Percentiles rank a stretch among this genome's conserved stretches.
These are phyloP conservation scores for Megaceryle torquata DNA, from an alignment of 2,113 vertebrate genomes.

Conservation along the genomic window DNA sequence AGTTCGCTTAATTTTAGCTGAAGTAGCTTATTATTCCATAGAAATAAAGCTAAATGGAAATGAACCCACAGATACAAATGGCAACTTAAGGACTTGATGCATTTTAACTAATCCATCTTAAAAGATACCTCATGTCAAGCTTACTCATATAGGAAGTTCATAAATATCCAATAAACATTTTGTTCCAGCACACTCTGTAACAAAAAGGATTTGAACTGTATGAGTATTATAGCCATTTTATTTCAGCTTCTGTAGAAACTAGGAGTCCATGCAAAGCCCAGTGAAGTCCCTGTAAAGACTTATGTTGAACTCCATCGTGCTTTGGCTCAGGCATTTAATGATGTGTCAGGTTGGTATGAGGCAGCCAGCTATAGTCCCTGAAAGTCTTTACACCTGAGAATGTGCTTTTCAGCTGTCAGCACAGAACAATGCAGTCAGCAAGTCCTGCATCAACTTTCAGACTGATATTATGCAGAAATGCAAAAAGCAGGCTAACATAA, in stretches of 20 bases:
- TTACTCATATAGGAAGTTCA: not conserved
- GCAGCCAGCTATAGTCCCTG: not conserved
- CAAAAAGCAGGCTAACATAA: not conserved
- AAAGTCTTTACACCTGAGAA: conserved; percentile 15
- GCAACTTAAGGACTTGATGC: not conserved
- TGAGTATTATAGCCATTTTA: not conserved
- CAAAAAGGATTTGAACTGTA: not conserved
- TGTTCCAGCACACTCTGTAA: not conserved
- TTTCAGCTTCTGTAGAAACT: not conserved
- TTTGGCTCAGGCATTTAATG: not conserved
- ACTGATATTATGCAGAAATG: not conserved
- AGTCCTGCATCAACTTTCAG: not conserved
- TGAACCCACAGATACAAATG: not conserved
- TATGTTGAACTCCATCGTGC: not conserved
- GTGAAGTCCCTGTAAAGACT: not conserved
- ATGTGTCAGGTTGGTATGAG: not conserved
- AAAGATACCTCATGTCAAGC: not conserved
- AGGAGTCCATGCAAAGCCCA: not conserved
- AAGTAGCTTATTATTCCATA: not conserved
- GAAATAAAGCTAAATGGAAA: not conserved
- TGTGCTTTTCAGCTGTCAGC: not conserved
- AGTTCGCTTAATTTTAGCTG: not conserved
- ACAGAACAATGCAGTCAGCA: not conserved
- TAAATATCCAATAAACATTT: not conserved
- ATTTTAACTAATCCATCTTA: not conserved